phyloP scores from a whole-genome alignment of 30 jellyfish, hydroid and myxozoan species.

The Cassiopea andromeda region DNA sequence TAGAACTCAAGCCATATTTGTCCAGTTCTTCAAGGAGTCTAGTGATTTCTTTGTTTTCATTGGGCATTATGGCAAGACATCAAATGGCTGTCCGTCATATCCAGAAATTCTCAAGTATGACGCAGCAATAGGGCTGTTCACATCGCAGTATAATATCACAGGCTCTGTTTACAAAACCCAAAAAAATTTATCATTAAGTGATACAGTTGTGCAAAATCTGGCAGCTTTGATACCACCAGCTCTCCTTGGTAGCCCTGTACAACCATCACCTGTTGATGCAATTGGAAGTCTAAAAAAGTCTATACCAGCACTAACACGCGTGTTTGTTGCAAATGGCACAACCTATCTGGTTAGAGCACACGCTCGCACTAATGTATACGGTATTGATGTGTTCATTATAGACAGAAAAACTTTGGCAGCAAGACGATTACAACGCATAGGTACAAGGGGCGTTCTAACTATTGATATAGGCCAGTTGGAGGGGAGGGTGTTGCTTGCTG shows the following conservation, averaged over 20 bases:
- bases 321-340: constrained; percentile 33
- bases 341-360: constrained; percentile 50
- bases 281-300: constrained; percentile 22
- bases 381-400: constrained; percentile 37
- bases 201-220: constrained; percentile 31
- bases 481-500: constrained; percentile 36
- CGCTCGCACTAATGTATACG: constrained; percentile 20
- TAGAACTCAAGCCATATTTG: constrained; percentile 47
- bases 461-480: constrained; percentile 57
- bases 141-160: constrained; percentile 15
- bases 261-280: constrained; percentile 37
- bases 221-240: constrained; percentile 49
- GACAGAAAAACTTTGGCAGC: constrained; percentile 39
- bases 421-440: constrained; percentile 31
- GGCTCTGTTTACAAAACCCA: not conserved
- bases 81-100: constrained; percentile 41
- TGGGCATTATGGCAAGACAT: constrained; percentile 32
- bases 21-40: constrained; percentile 55
- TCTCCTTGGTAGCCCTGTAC: constrained; percentile 15
- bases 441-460: constrained; percentile 29
- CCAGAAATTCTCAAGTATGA: constrained; percentile 55
- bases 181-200: not conserved
- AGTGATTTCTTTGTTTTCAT: constrained; percentile 50
- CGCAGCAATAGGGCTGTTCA: not conserved
- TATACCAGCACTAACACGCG: constrained; percentile 45